These are phyloP conservation scores for Melanargia galathea DNA, from an alignment of 2,888 invertebrate species.

Conservation along the genomic window DNA sequence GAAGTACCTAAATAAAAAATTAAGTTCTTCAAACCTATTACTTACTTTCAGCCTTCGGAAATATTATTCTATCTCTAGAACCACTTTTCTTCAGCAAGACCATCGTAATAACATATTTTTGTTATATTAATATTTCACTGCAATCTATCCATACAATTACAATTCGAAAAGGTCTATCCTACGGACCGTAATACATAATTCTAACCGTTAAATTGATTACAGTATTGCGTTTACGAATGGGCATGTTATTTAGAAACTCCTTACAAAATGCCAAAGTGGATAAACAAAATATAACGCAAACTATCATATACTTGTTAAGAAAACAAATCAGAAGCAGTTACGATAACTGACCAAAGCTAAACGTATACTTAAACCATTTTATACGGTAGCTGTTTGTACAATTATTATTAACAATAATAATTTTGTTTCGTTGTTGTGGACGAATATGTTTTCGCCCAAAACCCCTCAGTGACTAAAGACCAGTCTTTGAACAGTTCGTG, in stretches of 20 bases:
- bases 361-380: background rate
- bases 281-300: conserved; percentile 35
- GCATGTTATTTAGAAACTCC: conserved; percentile 25
- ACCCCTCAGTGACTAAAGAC: too few relatives aligned
- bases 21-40: too few relatives aligned
- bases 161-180: conserved; percentile 26
- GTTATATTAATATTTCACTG: conserved; percentile 16
- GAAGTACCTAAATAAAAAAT: too few relatives aligned
- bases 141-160: conserved; percentile 10
- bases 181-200: conserved; percentile 25
- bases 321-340: conserved; percentile 30
- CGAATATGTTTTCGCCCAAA: too few relatives aligned
- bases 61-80: too few relatives aligned
- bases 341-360: conserved; percentile 16
- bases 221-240: conserved; percentile 27
- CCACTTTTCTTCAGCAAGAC: too few relatives aligned
- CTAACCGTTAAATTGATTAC: conserved; percentile 36
- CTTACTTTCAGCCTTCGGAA: too few relatives aligned
- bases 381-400: conserved; percentile 11
- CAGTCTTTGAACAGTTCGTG: too few relatives aligned
- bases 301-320: conserved; percentile 21
- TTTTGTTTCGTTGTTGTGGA: background rate
- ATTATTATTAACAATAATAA: background rate
- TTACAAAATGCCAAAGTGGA: conserved; percentile 35
- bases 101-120: background rate